Evolutionary conservation across 2,797 vertebrate genomes (phyloP), one percentile per base, ranked within the genome.

Genomic region (Channa striata): DNA sequence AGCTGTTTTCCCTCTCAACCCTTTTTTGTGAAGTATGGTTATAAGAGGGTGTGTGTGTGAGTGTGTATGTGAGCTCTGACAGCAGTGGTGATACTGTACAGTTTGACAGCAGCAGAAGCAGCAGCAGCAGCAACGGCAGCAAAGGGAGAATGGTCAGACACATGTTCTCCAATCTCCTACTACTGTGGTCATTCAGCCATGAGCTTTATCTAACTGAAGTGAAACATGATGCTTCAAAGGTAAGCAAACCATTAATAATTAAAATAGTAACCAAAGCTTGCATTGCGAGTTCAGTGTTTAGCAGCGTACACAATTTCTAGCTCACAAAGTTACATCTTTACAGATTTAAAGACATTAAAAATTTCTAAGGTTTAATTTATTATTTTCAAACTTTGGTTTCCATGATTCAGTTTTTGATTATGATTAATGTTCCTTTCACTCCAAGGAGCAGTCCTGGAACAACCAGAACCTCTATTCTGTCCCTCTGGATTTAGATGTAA

Each of bases 361-460:
- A 33, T 11, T 42, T 17, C 33, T 17, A n/a, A 19, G 21, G 25
- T 54, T 66, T 30, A 30, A 56, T 67, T 67, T 72, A 33, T 4
- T 30, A 30, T 30, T 4, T 30, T 30, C 25, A 30, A 30, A 39
- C 14, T 69, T 49, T 74, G 68, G 49, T 68, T 77, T 57, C 52
- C 54, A 53, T 68, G 21, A 56, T 63, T 74, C 21, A 20, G 33
- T 60, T 33, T 53, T 25, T 78, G 50, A 85, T 68, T 61, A 68
- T 68, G 69, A 75, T 84, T 80, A 72, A 82, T 79, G 57, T 63
- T 53, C 66, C 20, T 82, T 65, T 80, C 48, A 81, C 87, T 90
- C 84, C 44, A 84, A 89, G 91, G 74, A 80, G 68, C 76, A 80
- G 78, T 94, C 93, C 61, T 96, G 94, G 91, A 90, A 68, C 67